Evolutionary conservation across 2,797 vertebrate genomes (phyloP).

Genomic region (Eleutherodactylus coqui): DNA sequence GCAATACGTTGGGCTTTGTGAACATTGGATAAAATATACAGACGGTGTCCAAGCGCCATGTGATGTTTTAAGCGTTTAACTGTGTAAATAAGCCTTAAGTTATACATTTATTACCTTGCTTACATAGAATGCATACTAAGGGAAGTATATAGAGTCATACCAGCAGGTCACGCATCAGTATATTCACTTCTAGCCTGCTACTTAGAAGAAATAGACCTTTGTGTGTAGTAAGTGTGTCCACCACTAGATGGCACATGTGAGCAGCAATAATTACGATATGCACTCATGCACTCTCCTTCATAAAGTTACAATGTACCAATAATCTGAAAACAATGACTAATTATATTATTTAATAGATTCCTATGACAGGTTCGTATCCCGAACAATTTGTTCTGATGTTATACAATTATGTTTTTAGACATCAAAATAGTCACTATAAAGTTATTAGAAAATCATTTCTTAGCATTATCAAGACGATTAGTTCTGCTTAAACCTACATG

Average conservation of each 20-base stretch:
- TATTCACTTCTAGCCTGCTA: neutral
- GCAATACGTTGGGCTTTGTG: too few species aligned
- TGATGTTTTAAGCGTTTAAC: too few species aligned
- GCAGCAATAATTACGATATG: neutral
- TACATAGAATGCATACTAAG: neutral
- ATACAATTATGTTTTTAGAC: neutral
- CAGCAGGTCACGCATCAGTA: neutral
- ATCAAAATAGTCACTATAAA: slow-evolving; percentile 1
- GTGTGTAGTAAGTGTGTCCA: neutral
- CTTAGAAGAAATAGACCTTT: neutral
- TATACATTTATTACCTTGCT: neutral
- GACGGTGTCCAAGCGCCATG: too few species aligned
- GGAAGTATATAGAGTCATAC: neutral
- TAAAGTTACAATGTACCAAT: neutral
- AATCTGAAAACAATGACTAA: neutral
- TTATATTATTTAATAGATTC: slow-evolving; percentile 8
- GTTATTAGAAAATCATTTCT: neutral
- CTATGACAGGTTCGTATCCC: neutral
- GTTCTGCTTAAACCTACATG: neutral
- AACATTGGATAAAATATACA: too few species aligned
- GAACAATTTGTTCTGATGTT: neutral
- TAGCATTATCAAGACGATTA: neutral
- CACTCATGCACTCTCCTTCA: neutral
- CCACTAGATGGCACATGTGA: slow-evolving; percentile 57
- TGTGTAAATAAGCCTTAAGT: neutral